Evolutionary conservation across 2,888 invertebrate genomes (phyloP).

Genomic region (Oligia strigilis): DNA sequence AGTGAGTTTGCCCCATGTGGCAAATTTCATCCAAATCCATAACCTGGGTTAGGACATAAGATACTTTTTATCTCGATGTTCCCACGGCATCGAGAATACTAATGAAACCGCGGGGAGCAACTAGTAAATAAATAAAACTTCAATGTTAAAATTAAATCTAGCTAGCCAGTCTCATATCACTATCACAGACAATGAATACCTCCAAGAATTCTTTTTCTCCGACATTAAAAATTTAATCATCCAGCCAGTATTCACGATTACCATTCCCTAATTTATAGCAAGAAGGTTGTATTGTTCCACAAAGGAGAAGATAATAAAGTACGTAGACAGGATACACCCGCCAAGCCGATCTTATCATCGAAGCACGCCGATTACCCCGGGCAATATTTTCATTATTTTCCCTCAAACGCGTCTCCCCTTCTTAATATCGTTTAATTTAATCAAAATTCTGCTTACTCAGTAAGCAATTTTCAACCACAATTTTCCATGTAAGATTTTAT

Average conservation of each 20-base stretch:
- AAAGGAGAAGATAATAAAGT: constrained; percentile 35
- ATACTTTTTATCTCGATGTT: too few species aligned
- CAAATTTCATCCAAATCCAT: too few species aligned
- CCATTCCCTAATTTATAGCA: constrained; percentile 7
- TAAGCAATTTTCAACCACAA: constrained; percentile 78
- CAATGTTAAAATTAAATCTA: neutral
- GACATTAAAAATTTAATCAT: neutral
- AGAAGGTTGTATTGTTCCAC: constrained; percentile 40
- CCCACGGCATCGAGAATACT: too few species aligned
- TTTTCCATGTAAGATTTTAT: constrained; percentile 82
- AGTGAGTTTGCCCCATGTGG: too few species aligned
- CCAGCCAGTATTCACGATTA: constrained; percentile 22
- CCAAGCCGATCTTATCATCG: constrained; percentile 70
- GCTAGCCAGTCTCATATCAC: neutral
- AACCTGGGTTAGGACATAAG: too few species aligned
- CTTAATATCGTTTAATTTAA: constrained; percentile 88
- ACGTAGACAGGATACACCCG: constrained; percentile 16
- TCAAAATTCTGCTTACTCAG: constrained; percentile 83
- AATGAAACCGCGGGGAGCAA: too few species aligned
- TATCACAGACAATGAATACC: neutral
- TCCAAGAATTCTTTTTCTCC: neutral
- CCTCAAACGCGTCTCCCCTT: constrained; percentile 82
- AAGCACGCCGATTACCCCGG: constrained; percentile 73
- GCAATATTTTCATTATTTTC: constrained; percentile 88
- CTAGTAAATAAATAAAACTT: neutral